These are phyloP conservation scores for Melanostigma gelatinosum DNA, from an alignment of 2,113 vertebrate species.

Conservation along the genomic window DNA sequence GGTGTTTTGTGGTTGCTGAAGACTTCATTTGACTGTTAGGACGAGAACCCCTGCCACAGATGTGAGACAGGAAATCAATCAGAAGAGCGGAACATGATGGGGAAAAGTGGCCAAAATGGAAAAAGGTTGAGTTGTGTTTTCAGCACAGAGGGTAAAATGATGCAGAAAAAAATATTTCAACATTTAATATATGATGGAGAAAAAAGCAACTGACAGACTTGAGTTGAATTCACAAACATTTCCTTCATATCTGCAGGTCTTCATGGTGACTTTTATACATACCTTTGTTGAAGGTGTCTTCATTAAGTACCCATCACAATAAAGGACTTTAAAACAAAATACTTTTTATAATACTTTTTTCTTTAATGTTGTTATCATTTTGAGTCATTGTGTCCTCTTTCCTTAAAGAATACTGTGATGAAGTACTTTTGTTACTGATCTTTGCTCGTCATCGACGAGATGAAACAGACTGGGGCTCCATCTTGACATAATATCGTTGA, in stretches of 20 bases:
- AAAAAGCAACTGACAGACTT: not conserved
- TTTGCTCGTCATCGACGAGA: not conserved
- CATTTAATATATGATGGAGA: not conserved
- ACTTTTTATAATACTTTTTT: not conserved
- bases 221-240: no score
- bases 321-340: not conserved
- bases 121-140: not conserved
- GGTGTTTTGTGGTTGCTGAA: slow-evolving; percentile 18
- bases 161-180: not conserved
- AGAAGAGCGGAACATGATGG: not conserved
- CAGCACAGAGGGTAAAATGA: not conserved
- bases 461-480: not conserved
- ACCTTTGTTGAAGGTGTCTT: no score
- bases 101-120: not conserved
- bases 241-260: not conserved
- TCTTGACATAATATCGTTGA: not conserved
- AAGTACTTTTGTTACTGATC: not conserved
- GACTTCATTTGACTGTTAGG: not conserved
- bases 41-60: not conserved
- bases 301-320: not conserved
- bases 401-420: not conserved
- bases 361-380: not conserved
- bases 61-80: not conserved
- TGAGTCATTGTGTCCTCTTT: not conserved
- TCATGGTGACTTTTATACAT: not conserved